Percentiles rank a stretch among this genome's conserved stretches.
These are phyloP conservation scores for Charina bottae DNA, from an alignment of 2,113 vertebrate species.

Conservation along the genomic window DNA sequence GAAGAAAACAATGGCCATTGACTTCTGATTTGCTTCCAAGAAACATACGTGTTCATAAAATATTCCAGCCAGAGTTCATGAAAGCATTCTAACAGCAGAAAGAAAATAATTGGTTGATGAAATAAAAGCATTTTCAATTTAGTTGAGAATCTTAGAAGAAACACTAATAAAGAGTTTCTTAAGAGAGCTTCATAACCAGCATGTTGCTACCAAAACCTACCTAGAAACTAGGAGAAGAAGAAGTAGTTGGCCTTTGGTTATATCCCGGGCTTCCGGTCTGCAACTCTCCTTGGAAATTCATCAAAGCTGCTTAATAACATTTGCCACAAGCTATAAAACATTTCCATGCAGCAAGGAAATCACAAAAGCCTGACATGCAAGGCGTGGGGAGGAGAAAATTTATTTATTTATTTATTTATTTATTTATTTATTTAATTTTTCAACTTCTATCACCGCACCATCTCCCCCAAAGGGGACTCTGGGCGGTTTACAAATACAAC, in stretches of 20 bases:
- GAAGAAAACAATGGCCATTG: background rate
- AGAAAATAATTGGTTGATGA: background rate
- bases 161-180: background rate
- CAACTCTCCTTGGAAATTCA: slow-evolving; percentile 74
- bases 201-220: background rate
- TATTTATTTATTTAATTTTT: no score
- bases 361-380: slow-evolving; percentile 23
- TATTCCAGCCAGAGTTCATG: background rate
- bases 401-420: no score
- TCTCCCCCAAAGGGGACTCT: no score
- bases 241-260: slow-evolving; percentile 67
- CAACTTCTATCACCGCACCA: no score
- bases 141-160: background rate
- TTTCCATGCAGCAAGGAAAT: slow-evolving; percentile 51
- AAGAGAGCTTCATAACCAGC: background rate
- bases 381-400: slow-evolving; percentile 37
- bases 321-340: slow-evolving; percentile 74
- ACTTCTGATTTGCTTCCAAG: background rate
- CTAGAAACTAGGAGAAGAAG: slow-evolving; percentile 58
- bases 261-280: slow-evolving; percentile 63
- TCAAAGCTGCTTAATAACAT: slow-evolving; percentile 66
- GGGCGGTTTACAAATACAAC: no score
- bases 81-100: background rate
- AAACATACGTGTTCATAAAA: background rate
- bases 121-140: background rate